Base-by-base conservation (phyloP, 2,797 vertebrate species). In the Danio jaintianensis region DNA sequence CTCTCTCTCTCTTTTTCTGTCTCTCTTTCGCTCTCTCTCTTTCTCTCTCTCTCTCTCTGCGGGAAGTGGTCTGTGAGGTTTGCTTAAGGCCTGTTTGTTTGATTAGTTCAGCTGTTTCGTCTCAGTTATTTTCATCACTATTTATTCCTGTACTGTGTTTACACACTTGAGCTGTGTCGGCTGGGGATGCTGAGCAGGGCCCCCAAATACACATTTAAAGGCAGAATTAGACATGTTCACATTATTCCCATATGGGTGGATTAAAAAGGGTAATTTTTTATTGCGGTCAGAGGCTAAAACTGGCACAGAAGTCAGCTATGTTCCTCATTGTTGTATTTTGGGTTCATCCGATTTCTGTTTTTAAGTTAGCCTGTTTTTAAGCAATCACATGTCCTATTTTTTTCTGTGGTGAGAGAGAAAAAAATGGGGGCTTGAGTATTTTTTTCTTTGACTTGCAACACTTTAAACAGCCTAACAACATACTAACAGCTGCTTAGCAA, bases 291-390 rank as follows among this genome's bases (percentile, higher is more conserved):
- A 55, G 56, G n/a, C 75, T 77, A 66, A 77, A 77, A 67, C 15
- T 18, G 50, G 29, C 12, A 45, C 38, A 76, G 42, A 75, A 63
- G 43, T 38, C 43, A 64, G 81, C 82, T 75, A 70, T 80, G 67
- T 85, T 83, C 79, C 66, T 43, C 52, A 87, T 89, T 83, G 58
- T 58, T 56, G 85, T 77, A n/a, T 87, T 90, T 85, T 83, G 82
- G 78, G 78, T 80, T 84, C 42, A 18, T 85, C 20, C 16, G 53
- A 62, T 58, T 77, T 16, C 50, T 67, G 86, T 88, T 89, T 90
- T 88, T 85, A 89, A 85, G 82, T 79, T 87, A 85, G 68, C 78
- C n/a, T 20, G 53, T 3, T 58, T 55, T 18, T 42, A 20, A 15
- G 11, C 36, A 42, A 13, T 53, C 10, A 55, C 2, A 43, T 2